phyloP scores from a whole-genome alignment of 1,140 invertebrate species.

The Pectinophora gossypiella region DNA sequence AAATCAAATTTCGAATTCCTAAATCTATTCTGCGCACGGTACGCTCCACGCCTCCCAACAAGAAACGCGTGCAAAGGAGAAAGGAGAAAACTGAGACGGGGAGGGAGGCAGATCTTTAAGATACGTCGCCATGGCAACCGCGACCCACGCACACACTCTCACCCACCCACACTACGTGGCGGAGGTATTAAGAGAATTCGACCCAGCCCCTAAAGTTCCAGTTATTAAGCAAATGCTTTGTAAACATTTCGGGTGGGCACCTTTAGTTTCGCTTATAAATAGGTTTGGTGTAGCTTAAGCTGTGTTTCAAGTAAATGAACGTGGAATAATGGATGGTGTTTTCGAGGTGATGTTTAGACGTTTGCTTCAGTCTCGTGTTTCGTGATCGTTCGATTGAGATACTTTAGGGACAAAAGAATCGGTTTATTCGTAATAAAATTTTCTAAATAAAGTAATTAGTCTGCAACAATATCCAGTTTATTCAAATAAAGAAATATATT shows the following conservation, averaged over 20 bases:
- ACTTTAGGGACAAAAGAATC: too few relatives aligned
- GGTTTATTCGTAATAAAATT: too few relatives aligned
- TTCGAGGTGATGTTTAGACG: neutral
- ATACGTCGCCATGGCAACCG: slow-evolving; percentile 67
- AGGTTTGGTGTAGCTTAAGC: slow-evolving; percentile 55
- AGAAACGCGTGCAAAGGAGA: slow-evolving; percentile 71
- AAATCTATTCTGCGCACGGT: slow-evolving; percentile 37
- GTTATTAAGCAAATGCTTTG: slow-evolving; percentile 74
- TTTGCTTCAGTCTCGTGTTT: too few relatives aligned
- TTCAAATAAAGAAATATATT: too few relatives aligned
- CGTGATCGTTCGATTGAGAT: too few relatives aligned
- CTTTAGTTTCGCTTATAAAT: slow-evolving; percentile 64
- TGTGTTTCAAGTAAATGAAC: slow-evolving; percentile 42
- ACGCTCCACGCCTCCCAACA: slow-evolving; percentile 62
- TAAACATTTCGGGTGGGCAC: slow-evolving; percentile 69
- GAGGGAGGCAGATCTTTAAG: slow-evolving; percentile 73
- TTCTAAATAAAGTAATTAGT: too few relatives aligned
- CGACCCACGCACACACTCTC: slow-evolving; percentile 18
- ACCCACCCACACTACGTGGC: slow-evolving; percentile 30
- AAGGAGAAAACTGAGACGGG: slow-evolving; percentile 70
- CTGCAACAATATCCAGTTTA: too few relatives aligned
- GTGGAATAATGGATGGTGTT: slow-evolving; percentile 12
- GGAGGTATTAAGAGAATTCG: slow-evolving; percentile 67
- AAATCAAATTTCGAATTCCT: neutral
- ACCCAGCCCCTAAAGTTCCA: slow-evolving; percentile 65